These are phyloP conservation scores for Ceratina australensis DNA, from an alignment of 1,140 invertebrate genomes.

Conservation along the genomic window DNA sequence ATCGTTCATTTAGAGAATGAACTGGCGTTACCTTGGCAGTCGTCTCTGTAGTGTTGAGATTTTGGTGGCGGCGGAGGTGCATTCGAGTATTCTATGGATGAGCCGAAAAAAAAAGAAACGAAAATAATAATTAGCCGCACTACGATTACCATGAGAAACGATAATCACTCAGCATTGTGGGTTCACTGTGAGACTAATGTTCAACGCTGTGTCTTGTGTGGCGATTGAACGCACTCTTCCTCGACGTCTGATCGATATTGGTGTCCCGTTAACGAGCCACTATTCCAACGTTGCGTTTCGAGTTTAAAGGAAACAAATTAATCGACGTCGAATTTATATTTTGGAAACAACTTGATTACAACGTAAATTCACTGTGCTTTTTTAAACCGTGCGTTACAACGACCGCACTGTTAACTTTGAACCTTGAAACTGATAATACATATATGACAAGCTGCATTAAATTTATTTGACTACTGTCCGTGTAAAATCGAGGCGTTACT, in stretches of 20 bases:
- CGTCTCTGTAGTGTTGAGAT: conserved; percentile 81
- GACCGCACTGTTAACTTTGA: too few species aligned
- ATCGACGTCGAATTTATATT: neutral
- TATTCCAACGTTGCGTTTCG: neutral
- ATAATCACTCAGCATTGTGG: conserved; percentile 23
- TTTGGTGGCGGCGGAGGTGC: conserved; percentile 84
- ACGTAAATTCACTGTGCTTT: too few species aligned
- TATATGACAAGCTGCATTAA: too few species aligned
- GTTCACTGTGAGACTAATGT: conserved; percentile 16
- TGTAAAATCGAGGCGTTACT: too few species aligned
- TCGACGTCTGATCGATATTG: conserved; percentile 70
- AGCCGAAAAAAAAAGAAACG: conserved; percentile 73
- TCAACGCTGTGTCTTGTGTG: conserved; percentile 9
- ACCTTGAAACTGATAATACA: too few species aligned
- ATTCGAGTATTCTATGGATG: conserved; percentile 83
- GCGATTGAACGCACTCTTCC: conserved; percentile 25
- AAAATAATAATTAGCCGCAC: conserved; percentile 69
- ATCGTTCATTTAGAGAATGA: neutral
- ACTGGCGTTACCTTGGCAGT: conserved; percentile 81
- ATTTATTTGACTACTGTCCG: too few species aligned
- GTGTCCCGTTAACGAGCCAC: conserved; percentile 32
- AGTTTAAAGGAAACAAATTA: neutral
- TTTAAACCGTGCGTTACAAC: too few species aligned
- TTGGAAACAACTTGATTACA: neutral
- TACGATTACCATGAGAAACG: conserved; percentile 38